Base-by-base conservation (phyloP, 2,797 vertebrate species). In the Enteromius paludinosus region DNA sequence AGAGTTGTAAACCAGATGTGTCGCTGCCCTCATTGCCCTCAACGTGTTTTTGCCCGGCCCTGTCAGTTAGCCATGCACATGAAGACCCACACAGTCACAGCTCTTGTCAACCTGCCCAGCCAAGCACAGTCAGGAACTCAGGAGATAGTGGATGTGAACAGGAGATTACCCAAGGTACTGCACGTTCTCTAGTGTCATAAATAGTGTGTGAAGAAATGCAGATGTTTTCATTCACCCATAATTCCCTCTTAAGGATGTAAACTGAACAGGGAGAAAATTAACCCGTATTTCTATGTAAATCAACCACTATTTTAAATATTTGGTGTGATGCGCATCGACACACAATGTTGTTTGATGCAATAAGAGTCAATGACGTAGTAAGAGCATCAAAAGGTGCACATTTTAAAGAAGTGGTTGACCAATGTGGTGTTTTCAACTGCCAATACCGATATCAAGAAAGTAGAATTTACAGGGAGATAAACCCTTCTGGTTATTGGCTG, bases 141-240 rank as follows among this genome's bases (percentile, higher is more conserved):
- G 33, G 56, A 61, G 9, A 79, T 35, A 69, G 56, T 78, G 47
- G 45, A 45, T 65, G 14, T 2, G n/a, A 73, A 65, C 59, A 76
- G 30, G 56, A 74, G 85, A 54, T 25, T 65, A 65, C 45, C 18
- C 49, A 83, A 88, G 87, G 87, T 88, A 86, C 20, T 23, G 68
- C 23, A 69, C 41, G 66, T 33, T 70, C 17, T 80, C 18, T 59
- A 59, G 49, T 38, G 20, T 30, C 54, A 69, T 41, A 79, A 28
- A 69, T 79, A 45, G 10, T 45, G 38, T 61, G 54, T 45, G 15
- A 69, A 28, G 33, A 69, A 30, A 38, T 68, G n/a, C 10, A 23
- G 41, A 33, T 33, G 9, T 38, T 38, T 38, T 38, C 52, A 25
- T 17, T 41, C 30, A 41, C 52, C 17, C n/a, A 25, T 25, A 59